A percentile compares a stretch with the other conserved stretches of the same genome.
Conservation (phyloP, 2,888 invertebrate genomes). For the Rambutsinella grinnellia region DNA sequence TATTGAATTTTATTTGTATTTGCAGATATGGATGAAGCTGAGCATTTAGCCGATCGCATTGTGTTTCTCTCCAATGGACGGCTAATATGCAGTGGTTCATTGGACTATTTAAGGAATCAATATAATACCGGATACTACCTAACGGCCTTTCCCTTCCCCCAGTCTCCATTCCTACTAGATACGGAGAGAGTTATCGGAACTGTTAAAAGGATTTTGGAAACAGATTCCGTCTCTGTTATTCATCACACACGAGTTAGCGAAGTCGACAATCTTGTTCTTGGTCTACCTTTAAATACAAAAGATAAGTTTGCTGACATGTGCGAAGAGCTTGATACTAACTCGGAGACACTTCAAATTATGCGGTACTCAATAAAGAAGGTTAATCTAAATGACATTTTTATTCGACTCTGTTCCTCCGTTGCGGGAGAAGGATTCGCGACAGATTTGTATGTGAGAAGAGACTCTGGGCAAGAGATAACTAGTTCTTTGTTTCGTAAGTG, state of each 20-base stretch:
- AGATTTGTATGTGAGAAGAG: constrained; percentile 57
- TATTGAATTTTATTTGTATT: neutral
- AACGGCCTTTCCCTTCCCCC: constrained; percentile 21
- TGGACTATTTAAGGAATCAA: constrained; percentile 45
- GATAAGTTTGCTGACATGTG: constrained; percentile 50
- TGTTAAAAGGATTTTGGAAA: constrained; percentile 14
- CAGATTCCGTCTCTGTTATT: constrained; percentile 2
- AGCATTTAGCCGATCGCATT: constrained; percentile 58
- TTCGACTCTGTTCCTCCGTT: constrained; percentile 58
- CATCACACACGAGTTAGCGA: constrained; percentile 29
- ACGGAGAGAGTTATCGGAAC: constrained; percentile 11
- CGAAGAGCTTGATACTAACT: constrained; percentile 53
- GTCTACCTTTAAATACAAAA: constrained; percentile 39
- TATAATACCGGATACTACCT: constrained; percentile 62
- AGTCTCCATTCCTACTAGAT: constrained; percentile 9
- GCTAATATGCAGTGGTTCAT: constrained; percentile 56
- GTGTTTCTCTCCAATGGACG: constrained; percentile 59
- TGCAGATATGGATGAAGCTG: constrained; percentile 61
- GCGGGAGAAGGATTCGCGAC: constrained; percentile 45
- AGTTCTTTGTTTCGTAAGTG: neutral
- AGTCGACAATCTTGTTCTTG: constrained; percentile 38
- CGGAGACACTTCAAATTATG: constrained; percentile 32
- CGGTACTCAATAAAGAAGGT: constrained; percentile 51
- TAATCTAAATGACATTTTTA: constrained; percentile 59
- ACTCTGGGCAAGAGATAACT: constrained; percentile 39